phyloP scores from a whole-genome alignment of 1,140 invertebrate species.

The Drosophila biarmipes region DNA sequence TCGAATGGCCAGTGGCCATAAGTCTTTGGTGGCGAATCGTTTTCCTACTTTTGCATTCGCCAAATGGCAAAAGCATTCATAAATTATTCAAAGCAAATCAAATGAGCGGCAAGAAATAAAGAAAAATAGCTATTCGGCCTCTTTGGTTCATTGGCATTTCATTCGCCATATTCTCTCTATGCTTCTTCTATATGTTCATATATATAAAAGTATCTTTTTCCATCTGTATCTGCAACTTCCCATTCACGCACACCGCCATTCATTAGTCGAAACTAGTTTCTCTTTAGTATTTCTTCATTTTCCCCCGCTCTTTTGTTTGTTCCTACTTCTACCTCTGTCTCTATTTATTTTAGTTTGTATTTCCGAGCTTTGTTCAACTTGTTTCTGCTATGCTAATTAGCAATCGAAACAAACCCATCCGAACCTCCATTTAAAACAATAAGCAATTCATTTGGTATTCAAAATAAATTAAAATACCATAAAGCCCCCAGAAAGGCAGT shows the following conservation, averaged over 20 bases:
- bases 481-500: conserved; percentile 35
- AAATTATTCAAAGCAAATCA: conserved; percentile 71
- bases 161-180: conserved; percentile 54
- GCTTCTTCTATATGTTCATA: not conserved
- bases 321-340: conserved; percentile 38
- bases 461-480: conserved; percentile 78
- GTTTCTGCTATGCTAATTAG: conserved; percentile 71
- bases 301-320: not conserved
- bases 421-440: conserved; percentile 75
- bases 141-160: conserved; percentile 81
- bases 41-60: conserved; percentile 37
- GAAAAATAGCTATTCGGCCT: conserved; percentile 63
- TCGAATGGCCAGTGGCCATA: conserved; percentile 50
- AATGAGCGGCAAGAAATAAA: conserved; percentile 33
- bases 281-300: conserved; percentile 50
- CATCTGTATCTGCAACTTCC: conserved; percentile 63
- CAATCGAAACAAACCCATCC: conserved; percentile 60
- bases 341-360: conserved; percentile 57
- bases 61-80: conserved; percentile 71
- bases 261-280: conserved; percentile 78
- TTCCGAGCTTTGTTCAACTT: conserved; percentile 50
- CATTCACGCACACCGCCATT: conserved; percentile 75
- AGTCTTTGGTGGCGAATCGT: conserved; percentile 34
- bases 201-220: conserved; percentile 1
- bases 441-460: conserved; percentile 76